Evolutionary conservation across 2,888 invertebrate species (phyloP).

Genomic region (Chromoteleia sp.): DNA sequence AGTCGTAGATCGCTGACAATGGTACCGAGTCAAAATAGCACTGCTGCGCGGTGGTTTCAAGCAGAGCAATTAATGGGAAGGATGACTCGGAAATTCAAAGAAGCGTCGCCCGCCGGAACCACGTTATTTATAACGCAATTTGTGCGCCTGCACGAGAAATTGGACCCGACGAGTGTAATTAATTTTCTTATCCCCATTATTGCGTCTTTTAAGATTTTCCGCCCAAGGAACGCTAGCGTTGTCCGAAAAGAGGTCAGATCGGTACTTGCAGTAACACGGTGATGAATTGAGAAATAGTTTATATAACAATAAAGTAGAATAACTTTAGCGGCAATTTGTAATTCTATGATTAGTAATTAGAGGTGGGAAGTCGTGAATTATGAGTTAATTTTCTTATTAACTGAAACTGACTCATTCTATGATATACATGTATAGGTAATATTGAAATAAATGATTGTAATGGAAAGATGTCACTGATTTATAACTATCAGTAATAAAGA

Average conservation of each 20-base stretch:
- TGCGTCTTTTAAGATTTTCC: slow-evolving; percentile 58
- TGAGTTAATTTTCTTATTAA: too few species aligned
- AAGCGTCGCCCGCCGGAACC: slow-evolving; percentile 60
- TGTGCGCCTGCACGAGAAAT: slow-evolving; percentile 60
- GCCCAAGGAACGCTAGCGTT: slow-evolving; percentile 7
- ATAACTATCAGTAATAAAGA: too few species aligned
- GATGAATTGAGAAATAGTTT: too few species aligned
- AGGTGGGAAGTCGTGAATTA: too few species aligned
- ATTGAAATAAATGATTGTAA: too few species aligned
- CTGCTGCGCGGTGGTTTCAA: slow-evolving; percentile 43
- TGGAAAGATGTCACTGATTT: too few species aligned
- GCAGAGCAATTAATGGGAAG: slow-evolving; percentile 65
- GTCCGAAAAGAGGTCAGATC: neutral
- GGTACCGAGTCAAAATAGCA: slow-evolving; percentile 58
- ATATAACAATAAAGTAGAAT: too few species aligned
- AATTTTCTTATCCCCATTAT: slow-evolving; percentile 56
- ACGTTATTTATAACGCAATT: slow-evolving; percentile 69
- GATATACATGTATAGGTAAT: too few species aligned
- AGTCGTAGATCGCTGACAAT: slow-evolving; percentile 58
- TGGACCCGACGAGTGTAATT: slow-evolving; percentile 33
- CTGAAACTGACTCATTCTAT: too few species aligned
- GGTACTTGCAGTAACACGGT: too few species aligned
- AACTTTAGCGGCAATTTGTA: too few species aligned
- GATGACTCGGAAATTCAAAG: slow-evolving; percentile 66
- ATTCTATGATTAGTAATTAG: too few species aligned